Percentiles rank a stretch among this genome's conserved stretches.
Conservation (phyloP, 2,797 vertebrate genomes). For the Telmatherina bonti region DNA sequence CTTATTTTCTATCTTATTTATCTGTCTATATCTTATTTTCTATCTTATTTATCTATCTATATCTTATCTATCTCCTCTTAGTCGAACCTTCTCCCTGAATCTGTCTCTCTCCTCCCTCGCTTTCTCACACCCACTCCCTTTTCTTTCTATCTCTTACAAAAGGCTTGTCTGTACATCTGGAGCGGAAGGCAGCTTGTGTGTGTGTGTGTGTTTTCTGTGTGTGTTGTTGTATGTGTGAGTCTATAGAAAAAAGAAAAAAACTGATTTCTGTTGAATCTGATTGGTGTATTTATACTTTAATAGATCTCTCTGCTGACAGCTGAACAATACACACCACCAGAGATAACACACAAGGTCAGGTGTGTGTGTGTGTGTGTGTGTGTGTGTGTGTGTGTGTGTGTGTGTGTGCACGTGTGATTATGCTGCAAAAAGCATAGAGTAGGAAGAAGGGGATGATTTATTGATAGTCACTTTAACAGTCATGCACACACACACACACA, state of each 20-base stretch:
- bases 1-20: constrained; percentile 59
- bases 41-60: too few species aligned
- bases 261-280: constrained; percentile 53
- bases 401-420: constrained; percentile 28
- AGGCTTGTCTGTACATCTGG: constrained; percentile 58
- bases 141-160: constrained; percentile 41
- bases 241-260: background rate
- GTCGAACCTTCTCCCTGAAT: constrained; percentile 24
- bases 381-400: constrained; percentile 1
- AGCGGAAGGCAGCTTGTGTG: constrained; percentile 33
- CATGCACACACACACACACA: too few species aligned
- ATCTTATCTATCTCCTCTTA: constrained; percentile 5
- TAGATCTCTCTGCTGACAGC: constrained; percentile 52
- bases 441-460: constrained; percentile 47
- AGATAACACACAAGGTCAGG: constrained; percentile 66
- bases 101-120: constrained; percentile 30
- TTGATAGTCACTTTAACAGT: constrained; percentile 41
- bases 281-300: constrained; percentile 60
- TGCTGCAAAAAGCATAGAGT: constrained; percentile 24
- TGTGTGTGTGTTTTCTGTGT: too few species aligned
- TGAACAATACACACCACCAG: constrained; percentile 54
- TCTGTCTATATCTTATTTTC: constrained; percentile 15
- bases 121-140: constrained; percentile 51
- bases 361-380: constrained; percentile 35
- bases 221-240: constrained; percentile 26